Base-by-base conservation (phyloP, 1,140 invertebrate species). In the Drosophila obscura region DNA sequence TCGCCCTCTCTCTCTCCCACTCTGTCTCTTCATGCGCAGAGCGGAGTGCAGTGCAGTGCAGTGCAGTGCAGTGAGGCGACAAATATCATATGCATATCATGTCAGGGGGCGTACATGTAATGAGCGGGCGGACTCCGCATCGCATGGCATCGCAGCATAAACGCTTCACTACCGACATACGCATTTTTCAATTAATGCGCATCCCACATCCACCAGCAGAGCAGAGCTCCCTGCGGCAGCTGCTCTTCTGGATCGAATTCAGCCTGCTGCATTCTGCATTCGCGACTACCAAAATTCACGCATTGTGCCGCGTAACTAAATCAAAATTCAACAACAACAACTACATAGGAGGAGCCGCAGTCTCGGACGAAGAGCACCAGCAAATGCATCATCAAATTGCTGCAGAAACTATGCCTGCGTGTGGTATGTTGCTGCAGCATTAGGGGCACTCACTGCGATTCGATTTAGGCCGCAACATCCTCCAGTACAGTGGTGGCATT, bases 71-170 rank as follows among this genome's bases (percentile, higher is more conserved):
- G 67, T 50, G 62, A 78, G 69, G 82, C 82, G 83, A 82, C 78
- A 79, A 79, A 87, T 87, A 82, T 82, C 79, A 88, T 88, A 88
- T 88, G 83, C 83, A 88, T 80, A 88, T 89, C 83, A 88, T 88
- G 82, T 78, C 81, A 60, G 77, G 49, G 77, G 49, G 59, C 59
- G 69, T 56, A 59, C 60, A 69, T 71, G 60, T 85, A 85, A 82
- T 81, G 77, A 87, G 82, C 81, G 77, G 64, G 50, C 75, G 58
- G 46, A 58, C n/a, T n/a, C n/a, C n/a, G 11, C 26, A 35, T 66
- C 62, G 56, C 71, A 58, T 41, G 59, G 64, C 72, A 75, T 35
- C 64, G 75, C 62, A 45, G 68, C 73, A 68, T 84, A 81, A 82
- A 78, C 67, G 83, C 74, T 80, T 78, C 60, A 71, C 83, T 80